Evolutionary conservation across 2,113 vertebrate species (phyloP).

Genomic region (Sapayoa aenigma): DNA sequence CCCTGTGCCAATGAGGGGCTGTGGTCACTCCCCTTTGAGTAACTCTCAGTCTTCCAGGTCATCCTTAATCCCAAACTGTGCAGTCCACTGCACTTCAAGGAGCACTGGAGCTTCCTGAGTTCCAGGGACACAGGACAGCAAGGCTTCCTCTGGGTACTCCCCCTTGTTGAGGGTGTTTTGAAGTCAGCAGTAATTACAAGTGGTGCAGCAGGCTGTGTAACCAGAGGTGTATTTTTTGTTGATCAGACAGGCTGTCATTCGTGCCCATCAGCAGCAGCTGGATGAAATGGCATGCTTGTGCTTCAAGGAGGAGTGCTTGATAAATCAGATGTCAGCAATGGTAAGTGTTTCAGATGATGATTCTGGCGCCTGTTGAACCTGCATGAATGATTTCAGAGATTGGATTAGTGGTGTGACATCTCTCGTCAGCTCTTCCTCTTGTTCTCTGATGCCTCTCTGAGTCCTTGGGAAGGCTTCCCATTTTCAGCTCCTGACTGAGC

Average conservation of each 20-base stretch:
- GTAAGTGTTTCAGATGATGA: conserved; percentile 68
- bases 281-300: conserved; percentile 81
- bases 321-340: conserved; percentile 73
- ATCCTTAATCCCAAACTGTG: neutral
- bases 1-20: neutral
- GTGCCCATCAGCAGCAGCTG: conserved; percentile 79
- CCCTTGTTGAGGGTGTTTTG: neutral
- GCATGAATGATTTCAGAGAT: neutral
- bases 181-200: neutral
- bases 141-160: neutral
- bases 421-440: neutral
- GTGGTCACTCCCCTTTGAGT: neutral
- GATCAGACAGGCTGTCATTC: conserved; percentile 76
- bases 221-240: neutral
- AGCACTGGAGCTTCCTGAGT: neutral
- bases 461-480: neutral
- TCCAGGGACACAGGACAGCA: neutral
- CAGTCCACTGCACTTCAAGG: neutral
- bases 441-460: neutral
- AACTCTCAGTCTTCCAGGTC: neutral
- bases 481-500: neutral
- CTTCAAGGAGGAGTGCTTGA: conserved; percentile 78
- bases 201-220: neutral
- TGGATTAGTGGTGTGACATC: neutral
- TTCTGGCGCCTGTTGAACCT: neutral